Base-by-base conservation (phyloP, 2,797 vertebrate species). In the Mionectes olivaceus region DNA sequence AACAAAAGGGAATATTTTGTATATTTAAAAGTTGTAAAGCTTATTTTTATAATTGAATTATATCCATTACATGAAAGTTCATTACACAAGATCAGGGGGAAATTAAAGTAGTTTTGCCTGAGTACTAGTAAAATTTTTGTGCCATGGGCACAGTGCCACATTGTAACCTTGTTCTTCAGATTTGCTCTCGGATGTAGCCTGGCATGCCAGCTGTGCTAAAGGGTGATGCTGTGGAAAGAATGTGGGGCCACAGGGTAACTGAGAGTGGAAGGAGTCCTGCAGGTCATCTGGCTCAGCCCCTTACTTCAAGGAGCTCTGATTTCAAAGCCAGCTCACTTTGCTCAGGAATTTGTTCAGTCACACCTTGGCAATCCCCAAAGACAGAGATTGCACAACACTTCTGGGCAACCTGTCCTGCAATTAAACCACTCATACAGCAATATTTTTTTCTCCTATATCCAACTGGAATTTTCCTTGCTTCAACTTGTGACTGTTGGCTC, bases 311-410 rank as follows among this genome's bases (percentile, higher is more conserved):
- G 49, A 89, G 59, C 55, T 77, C 50, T 90, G 18, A 75, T 77
- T 94, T 86, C 73, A 89, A 90, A 92, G 59, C 19, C n/a, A 84
- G 24, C 17, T 77, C 57, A n/a, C 43, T 94, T 91, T 65, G 39
- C n/a, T 80, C 22, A 64, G 60, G 49, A 80, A 78, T 83, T 86
- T 82, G 11, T 88, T 92, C 70, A 35, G 39, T 90, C 57, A 55
- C 18, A 47, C 71, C 19, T 80, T 92, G 65, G 67, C 70, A 49
- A 9, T 60, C 30, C 74, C 8, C 41, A 50, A 41, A 39, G 49
- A 21, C 19, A 4, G 23, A 64, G 39, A 43, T 71, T 82, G n/a
- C 30, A 44, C 67, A 90, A 53, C 4, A 22, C 53, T 60, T 86
- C 57, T 83, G 83, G 35, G 50, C 49, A 83, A 53, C 41, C 22